Evolutionary conservation across 2,113 vertebrate genomes (phyloP), one percentile per base, ranked within the genome.

Genomic region (Cebus imitator): DNA sequence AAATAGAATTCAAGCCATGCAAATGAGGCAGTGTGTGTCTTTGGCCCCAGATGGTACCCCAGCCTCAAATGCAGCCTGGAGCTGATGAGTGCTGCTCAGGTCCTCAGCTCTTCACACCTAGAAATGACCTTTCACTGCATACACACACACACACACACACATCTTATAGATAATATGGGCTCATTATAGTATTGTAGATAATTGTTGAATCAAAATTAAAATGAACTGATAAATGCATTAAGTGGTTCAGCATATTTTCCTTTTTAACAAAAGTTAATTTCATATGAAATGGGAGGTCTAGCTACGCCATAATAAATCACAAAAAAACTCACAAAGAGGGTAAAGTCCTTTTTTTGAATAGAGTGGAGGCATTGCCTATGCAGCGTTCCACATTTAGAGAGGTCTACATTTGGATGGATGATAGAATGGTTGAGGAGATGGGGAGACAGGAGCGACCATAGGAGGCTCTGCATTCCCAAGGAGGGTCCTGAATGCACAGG

Each of bases 231-330:
- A 98, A 97, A 84, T 7, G 35, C 87, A 96, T 95, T 93, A 81
- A 97, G 93, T 92, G 90, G 52, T 93, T 89, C 12, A 50, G 20
- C 20, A 90, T 75, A 64, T 88, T 94, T 97, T 92, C 94, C 92
- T 87, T 96, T 75, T 61, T 61, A 88, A 84, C 30, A 92, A 80
- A 94, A 94, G 43, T 80, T 89, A 97, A 73, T 16, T 43, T 86
- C 76, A 81, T 94, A 96, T 83, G 91, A 70, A 1, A 84, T 45
- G 13, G 84, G 75, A 97, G 94, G 95, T 95, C 73, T 91, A 87
- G 92, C 94, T 93, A 76, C 50, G 96, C 83, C 52, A 72, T 88
- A 96, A 97, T 72, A 98, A 96, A 98, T 89, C 82, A 87, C 76
- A 83, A 72, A 94, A 81, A 94, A 95, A 97, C 87, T 45, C 72